Evolutionary conservation across 1,140 invertebrate species (phyloP).

Genomic region (Muscidifurax raptorellus): DNA sequence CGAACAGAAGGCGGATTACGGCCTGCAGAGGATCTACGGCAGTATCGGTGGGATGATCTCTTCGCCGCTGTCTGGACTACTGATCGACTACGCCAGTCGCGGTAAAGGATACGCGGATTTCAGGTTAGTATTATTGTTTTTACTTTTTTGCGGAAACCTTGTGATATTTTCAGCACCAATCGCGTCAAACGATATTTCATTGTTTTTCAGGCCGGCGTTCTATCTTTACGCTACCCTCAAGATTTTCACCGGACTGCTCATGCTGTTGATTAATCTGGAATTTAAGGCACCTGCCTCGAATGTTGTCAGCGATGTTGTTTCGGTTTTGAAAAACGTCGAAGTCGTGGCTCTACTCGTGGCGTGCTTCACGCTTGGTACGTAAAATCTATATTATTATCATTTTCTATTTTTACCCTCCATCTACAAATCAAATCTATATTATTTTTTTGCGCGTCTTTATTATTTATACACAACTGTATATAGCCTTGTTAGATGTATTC

Average conservation of each 20-base stretch:
- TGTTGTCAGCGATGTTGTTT: slow-evolving; percentile 83
- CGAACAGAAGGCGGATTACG: slow-evolving; percentile 87
- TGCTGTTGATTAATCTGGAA: slow-evolving; percentile 85
- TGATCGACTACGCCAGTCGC: slow-evolving; percentile 82
- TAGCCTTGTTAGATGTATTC: no score
- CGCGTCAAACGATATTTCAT: no score
- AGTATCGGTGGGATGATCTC: slow-evolving; percentile 88
- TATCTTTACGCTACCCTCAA: slow-evolving; percentile 86
- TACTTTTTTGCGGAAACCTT: no score
- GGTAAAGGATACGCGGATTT: slow-evolving; percentile 83
- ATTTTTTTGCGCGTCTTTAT: no score
- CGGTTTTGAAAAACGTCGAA: slow-evolving; percentile 84
- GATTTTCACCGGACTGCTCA: slow-evolving; percentile 80
- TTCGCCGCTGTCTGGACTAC: slow-evolving; percentile 84
- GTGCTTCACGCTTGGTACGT: slow-evolving; percentile 84
- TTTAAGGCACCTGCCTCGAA: slow-evolving; percentile 86
- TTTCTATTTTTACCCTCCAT: no score
- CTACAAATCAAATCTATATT: no score
- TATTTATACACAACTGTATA: no score
- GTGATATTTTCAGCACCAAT: no score
- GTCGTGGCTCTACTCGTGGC: slow-evolving; percentile 84
- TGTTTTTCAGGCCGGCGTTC: slow-evolving; percentile 83
- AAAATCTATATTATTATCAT: no score
- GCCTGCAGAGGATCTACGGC: slow-evolving; percentile 86
- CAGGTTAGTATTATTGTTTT: slow-evolving; percentile 73